These are phyloP conservation scores for Sebastes trivittatus DNA, from an alignment of 2,797 vertebrate species.

Conservation along the genomic window DNA sequence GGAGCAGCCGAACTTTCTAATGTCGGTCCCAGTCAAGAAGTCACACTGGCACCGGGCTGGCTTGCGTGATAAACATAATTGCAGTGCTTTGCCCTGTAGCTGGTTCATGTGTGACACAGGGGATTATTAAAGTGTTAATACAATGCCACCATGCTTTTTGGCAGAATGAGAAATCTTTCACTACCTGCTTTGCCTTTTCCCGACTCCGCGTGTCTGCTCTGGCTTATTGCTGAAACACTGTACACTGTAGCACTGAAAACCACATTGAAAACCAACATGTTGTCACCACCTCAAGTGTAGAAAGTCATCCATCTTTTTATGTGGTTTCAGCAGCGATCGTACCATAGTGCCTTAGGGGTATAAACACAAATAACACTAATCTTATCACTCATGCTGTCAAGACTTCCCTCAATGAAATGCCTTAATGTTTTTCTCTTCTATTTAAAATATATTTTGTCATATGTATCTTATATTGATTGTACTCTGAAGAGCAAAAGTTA, in stretches of 20 bases:
- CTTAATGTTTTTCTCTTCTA: constrained; percentile 73
- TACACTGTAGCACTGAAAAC: constrained; percentile 61
- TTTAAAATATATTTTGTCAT: constrained; percentile 84
- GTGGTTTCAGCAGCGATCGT: constrained; percentile 56
- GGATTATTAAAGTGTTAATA: constrained; percentile 68
- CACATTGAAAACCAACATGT: constrained; percentile 39
- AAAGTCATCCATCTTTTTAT: constrained; percentile 46
- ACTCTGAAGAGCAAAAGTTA: constrained; percentile 86
- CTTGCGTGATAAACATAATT: constrained; percentile 70
- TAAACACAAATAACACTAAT: constrained; percentile 53
- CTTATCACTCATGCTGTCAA: constrained; percentile 55
- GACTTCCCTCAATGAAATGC: constrained; percentile 60
- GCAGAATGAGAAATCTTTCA: constrained; percentile 56
- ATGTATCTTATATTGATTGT: constrained; percentile 81
- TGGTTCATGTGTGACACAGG: constrained; percentile 54
- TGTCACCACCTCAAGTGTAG: constrained; percentile 50
- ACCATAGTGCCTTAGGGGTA: constrained; percentile 68
- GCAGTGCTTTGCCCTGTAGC: constrained; percentile 50
- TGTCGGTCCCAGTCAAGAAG: constrained; percentile 64
- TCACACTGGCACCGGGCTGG: constrained; percentile 65
- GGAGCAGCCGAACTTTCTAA: constrained; percentile 55
- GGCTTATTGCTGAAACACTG: constrained; percentile 62
- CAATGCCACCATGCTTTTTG: constrained; percentile 61
- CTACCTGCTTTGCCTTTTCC: constrained; percentile 60
- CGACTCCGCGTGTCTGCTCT: constrained; percentile 58